Percentiles rank a stretch among this genome's conserved stretches.
Evolutionary conservation across 2,888 invertebrate genomes (phyloP).

Genomic region (Drosophila parthenogenetica): DNA sequence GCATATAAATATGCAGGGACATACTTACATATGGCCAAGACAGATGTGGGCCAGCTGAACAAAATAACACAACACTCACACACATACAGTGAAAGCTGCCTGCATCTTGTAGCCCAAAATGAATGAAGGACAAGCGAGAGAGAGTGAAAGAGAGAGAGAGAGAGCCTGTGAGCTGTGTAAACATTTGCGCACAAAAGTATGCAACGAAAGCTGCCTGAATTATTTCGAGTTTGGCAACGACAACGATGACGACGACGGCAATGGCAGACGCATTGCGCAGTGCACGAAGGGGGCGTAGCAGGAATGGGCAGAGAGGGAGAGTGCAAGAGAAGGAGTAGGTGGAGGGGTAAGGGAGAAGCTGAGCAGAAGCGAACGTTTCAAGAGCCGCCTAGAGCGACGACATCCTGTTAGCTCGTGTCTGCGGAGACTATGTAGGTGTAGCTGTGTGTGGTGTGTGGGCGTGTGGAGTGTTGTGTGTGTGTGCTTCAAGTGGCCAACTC

Average conservation of each 20-base stretch:
- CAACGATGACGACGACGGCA: constrained; percentile 24
- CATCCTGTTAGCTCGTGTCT: constrained; percentile 30
- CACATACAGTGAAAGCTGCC: constrained; percentile 21
- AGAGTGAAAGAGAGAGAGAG: too few relatives aligned
- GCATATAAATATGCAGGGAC: constrained; percentile 32
- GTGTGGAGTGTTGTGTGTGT: constrained; percentile 17
- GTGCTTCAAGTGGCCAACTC: constrained; percentile 50
- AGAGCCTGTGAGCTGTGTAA: constrained; percentile 62
- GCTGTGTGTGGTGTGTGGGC: constrained; percentile 1
- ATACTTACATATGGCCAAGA: constrained; percentile 23
- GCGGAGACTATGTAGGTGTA: constrained; percentile 8
- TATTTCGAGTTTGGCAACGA: constrained; percentile 63
- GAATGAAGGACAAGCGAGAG: constrained; percentile 54
- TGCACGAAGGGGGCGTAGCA: constrained; percentile 4
- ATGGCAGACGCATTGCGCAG: constrained; percentile 49
- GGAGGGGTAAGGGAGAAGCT: not conserved
- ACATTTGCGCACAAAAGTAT: constrained; percentile 80
- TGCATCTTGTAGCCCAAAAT: constrained; percentile 59
- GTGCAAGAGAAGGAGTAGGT: not conserved
- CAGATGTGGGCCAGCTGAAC: constrained; percentile 58
- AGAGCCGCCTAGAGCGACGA: constrained; percentile 42
- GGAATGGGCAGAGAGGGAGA: not conserved
- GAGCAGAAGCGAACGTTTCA: not conserved
- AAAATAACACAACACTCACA: constrained; percentile 28
- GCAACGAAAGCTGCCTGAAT: constrained; percentile 74